Base-by-base conservation (phyloP, 2,888 invertebrate genomes). In the Cephus pulcher region DNA sequence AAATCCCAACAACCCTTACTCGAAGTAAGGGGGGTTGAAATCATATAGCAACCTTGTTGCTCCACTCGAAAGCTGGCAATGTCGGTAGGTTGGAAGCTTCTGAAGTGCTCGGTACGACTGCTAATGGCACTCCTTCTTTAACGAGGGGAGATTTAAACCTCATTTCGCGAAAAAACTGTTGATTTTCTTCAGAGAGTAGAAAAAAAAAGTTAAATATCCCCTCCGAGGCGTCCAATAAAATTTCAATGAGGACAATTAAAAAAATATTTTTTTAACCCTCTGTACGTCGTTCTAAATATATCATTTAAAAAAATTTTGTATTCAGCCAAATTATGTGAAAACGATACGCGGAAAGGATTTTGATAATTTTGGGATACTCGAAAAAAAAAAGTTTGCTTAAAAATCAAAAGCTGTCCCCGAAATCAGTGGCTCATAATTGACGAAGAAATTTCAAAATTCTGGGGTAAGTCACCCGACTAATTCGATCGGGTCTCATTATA, bases 401-500 rank as follows among this genome's bases (percentile, higher is more conserved):
- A 79, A 79, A 77, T 56, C 75, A 69, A 32, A 32, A 4, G 74
- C 75, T 78, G 78, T 78, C 78, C 75, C 78, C 78, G 35, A 75
- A 68, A 77, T 80, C 78, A 9, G 34, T 34, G 69, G 70, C 32
- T 3, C 23, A n/a, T 33, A 30, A 15, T 70, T 40, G 56, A 12
- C 74, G 11, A 73, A 68, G 69, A 78, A 79, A 76, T 79, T 79
- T 79, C 76, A 76, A 78, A 81, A 81, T 77, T 81, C 80, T 77
- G n/a, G 77, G 74, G 74, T 82, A 71, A 85, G 83, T 83, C 85
- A 84, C 81, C 81, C 81, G 80, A 85, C 88, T 88, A 88, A 90
- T 89, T 88, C 87, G 89, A 90, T 90, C 89, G 85, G 82, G 84
- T 71, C 88, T 90, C 88, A 90, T 90, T 89, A 90, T 90, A 86